Evolutionary conservation across 2,113 vertebrate species (phyloP).

Genomic region (Sylvietta virens): DNA sequence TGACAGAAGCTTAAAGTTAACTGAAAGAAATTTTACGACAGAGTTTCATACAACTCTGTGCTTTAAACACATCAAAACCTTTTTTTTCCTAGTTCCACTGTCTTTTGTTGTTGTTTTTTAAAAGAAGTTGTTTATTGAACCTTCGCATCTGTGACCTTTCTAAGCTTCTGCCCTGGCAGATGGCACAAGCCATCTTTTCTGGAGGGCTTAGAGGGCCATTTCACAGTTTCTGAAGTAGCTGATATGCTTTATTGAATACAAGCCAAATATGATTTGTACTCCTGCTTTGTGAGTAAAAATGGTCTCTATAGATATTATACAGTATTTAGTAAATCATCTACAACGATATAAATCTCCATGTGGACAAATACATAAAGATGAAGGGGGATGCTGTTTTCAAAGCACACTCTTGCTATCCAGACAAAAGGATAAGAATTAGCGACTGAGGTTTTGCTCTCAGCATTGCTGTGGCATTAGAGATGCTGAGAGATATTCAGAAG

Average conservation of each 20-base stretch:
- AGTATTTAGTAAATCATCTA: not conserved
- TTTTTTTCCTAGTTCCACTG: not conserved
- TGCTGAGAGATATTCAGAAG: not conserved
- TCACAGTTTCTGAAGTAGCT: conserved; percentile 27
- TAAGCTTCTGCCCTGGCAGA: conserved; percentile 26
- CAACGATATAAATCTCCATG: not conserved
- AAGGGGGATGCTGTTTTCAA: not conserved
- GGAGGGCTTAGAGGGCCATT: conserved; percentile 41
- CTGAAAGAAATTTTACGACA: not conserved
- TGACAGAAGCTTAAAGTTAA: not conserved
- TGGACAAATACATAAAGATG: not conserved
- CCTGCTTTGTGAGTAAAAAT: not conserved
- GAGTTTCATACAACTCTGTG: not conserved
- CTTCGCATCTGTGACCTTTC: conserved; percentile 7
- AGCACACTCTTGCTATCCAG: not conserved
- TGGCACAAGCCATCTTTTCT: conserved; percentile 30
- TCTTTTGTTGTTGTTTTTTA: not conserved
- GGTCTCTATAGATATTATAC: not conserved
- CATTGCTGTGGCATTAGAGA: not conserved
- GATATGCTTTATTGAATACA: not conserved
- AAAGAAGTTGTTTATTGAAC: conserved; percentile 25
- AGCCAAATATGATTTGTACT: not conserved
- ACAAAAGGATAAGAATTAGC: not conserved
- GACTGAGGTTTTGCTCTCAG: not conserved
- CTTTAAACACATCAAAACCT: not conserved